Evolutionary conservation across 2,113 vertebrate genomes (phyloP).

Genomic region (Alethe castanea): DNA sequence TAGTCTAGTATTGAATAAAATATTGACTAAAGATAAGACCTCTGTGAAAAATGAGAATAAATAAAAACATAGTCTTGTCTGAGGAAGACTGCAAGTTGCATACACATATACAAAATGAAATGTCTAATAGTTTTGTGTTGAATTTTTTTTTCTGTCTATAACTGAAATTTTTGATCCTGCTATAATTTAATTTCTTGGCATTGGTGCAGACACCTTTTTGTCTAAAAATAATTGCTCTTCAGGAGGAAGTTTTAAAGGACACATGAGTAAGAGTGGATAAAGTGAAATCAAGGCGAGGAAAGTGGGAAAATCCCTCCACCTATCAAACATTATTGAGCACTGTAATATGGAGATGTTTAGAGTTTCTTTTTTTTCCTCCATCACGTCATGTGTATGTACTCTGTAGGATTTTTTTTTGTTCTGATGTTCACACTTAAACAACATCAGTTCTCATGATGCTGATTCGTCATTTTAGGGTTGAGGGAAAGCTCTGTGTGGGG

Average conservation of each 20-base stretch:
- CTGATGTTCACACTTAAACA: not conserved
- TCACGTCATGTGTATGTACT: accelerated
- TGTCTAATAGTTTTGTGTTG: not conserved
- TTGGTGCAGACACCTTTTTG: not conserved
- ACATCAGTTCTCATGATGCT: not conserved
- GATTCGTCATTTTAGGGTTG: not conserved
- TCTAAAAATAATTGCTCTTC: not conserved
- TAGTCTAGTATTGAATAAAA: not conserved
- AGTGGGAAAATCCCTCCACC: not conserved
- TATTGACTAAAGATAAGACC: not conserved
- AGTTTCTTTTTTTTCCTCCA: not conserved
- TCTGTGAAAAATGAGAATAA: not conserved
- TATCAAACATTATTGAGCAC: not conserved
- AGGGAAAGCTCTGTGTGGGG: not conserved
- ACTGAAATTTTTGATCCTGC: not conserved
- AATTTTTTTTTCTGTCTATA: not conserved
- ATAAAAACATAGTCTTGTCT: not conserved
- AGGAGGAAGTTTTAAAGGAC: not conserved
- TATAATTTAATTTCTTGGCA: not conserved
- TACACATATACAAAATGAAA: not conserved
- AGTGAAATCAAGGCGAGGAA: not conserved
- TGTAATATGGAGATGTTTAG: not conserved
- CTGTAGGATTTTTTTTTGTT: not conserved
- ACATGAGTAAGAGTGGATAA: not conserved
- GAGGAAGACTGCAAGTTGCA: not conserved